Evolutionary conservation across 2,797 vertebrate genomes (phyloP), one percentile per base, ranked within the genome.

Genomic region (Luscinia luscinia): DNA sequence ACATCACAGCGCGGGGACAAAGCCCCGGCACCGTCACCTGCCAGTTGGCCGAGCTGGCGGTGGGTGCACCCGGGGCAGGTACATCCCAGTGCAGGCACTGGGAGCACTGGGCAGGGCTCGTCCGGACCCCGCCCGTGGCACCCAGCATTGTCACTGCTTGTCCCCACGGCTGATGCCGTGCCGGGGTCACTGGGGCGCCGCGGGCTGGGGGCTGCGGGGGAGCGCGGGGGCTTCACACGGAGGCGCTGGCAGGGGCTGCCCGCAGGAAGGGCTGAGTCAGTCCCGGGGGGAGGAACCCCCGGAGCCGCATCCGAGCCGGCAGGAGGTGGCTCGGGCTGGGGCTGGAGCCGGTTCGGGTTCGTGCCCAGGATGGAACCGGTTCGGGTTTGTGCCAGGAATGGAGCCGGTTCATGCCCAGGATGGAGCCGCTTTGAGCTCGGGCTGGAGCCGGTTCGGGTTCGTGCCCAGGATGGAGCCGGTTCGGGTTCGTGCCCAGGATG

Each of bases 1-100:
- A 92, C 93, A 95, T 96, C 95, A 96, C 11, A 96, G 92, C 6
- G 19, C 68, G 17, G 64, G 73, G 94, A 95, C 96, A 94, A 93
- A 94, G 94, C 90, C 78, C 10, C 78, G 0, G 61, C 75, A 61
- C 70, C 54, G 32, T 94, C 93, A 90, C 95, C 93, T 95, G 84
- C 92, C 92, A 76, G 91, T 80, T 93, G 90, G 90, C 88, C 55
- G 11, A 22, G 66, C 58, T 1, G 81, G 69, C 17, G 12, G 15
- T 0, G 82, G 80, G 78, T 6, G 7, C 61, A 67, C 64, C 52
- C 3, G 0, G 0, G 2, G 75, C 94, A 95, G 95, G 93, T 90
- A 94, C 83, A 59, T 61, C 58, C 69, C 20, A 0, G 1, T 4
- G 45, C 59, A 4, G 58, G 75, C 63, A 7, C 80, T 15, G 54